Percentiles rank a stretch among this genome's conserved stretches.
These are phyloP conservation scores for Pangasius larnaudii DNA, from an alignment of 2,797 vertebrate genomes.

Conservation along the genomic window DNA sequence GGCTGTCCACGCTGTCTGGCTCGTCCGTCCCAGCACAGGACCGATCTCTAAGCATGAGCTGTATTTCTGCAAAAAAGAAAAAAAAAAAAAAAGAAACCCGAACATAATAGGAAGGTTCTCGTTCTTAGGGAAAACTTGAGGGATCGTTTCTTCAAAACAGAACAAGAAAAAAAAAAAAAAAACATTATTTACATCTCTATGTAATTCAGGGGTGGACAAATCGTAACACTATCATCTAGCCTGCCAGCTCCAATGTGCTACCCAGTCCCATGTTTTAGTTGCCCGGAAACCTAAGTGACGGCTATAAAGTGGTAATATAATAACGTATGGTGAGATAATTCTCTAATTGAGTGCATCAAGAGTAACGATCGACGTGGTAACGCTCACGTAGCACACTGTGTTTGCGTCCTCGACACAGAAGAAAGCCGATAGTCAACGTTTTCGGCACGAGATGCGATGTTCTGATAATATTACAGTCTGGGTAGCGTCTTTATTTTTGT, in stretches of 20 bases:
- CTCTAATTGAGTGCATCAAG: background rate
- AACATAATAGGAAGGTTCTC: background rate
- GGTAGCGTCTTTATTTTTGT: background rate
- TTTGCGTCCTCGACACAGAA: background rate
- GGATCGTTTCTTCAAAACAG: background rate
- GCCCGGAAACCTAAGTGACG: background rate
- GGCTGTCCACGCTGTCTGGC: conserved; percentile 36
- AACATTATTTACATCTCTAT: background rate
- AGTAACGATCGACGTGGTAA: background rate
- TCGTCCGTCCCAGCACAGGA: conserved; percentile 6
- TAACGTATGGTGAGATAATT: background rate
- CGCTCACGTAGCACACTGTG: background rate
- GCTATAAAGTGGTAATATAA: background rate
- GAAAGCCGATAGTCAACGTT: background rate
- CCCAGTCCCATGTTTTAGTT: too few relatives aligned
- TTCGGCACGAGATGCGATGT: background rate
- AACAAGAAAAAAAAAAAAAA: background rate
- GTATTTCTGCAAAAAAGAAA: background rate
- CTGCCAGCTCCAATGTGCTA: background rate
- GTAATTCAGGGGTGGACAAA: background rate
- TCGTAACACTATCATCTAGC: background rate
- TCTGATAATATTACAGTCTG: background rate
- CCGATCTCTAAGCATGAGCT: background rate
- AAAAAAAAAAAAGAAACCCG: too few relatives aligned
- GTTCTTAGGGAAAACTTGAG: background rate